Evolutionary conservation across 2,797 vertebrate genomes (phyloP).

Genomic region (Ctenopoma multispine): DNA sequence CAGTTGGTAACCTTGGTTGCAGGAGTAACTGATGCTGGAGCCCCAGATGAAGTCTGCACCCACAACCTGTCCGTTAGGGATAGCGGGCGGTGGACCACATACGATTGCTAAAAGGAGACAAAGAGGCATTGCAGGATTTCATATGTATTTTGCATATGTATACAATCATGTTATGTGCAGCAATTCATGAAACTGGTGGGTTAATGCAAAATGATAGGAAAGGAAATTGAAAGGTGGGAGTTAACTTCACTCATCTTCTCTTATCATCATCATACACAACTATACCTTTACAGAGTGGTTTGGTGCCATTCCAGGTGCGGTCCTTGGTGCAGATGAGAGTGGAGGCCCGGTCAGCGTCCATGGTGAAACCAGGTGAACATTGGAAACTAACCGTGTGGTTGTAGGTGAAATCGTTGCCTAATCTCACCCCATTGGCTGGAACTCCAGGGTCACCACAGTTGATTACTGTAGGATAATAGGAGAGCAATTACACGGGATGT

Average conservation of each 20-base stretch:
- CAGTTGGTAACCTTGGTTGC: constrained; percentile 97
- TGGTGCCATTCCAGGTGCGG: constrained; percentile 95
- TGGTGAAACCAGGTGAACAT: constrained; percentile 92
- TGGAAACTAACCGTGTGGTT: constrained; percentile 89
- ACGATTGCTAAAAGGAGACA: constrained; percentile 86
- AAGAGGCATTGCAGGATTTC: not conserved
- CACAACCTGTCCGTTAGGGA: constrained; percentile 94
- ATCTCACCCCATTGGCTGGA: constrained; percentile 92
- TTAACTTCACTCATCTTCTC: not conserved
- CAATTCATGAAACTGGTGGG: not conserved
- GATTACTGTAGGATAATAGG: constrained; percentile 85
- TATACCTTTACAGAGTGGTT: constrained; percentile 93
- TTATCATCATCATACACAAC: not conserved
- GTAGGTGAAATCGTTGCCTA: constrained; percentile 93
- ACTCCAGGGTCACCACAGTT: constrained; percentile 96
- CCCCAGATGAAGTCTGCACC: constrained; percentile 96
- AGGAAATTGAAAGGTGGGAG: not conserved
- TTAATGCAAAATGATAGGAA: not conserved
- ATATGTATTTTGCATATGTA: not conserved
- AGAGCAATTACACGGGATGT: too few relatives aligned
- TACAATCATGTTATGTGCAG: not conserved
- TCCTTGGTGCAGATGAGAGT: constrained; percentile 94
- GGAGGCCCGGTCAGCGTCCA: constrained; percentile 92
- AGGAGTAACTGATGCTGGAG: constrained; percentile 93
- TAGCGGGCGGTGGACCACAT: constrained; percentile 87